These are phyloP conservation scores for Prionace glauca DNA, from an alignment of 2,797 vertebrate genomes.

Conservation along the genomic window DNA sequence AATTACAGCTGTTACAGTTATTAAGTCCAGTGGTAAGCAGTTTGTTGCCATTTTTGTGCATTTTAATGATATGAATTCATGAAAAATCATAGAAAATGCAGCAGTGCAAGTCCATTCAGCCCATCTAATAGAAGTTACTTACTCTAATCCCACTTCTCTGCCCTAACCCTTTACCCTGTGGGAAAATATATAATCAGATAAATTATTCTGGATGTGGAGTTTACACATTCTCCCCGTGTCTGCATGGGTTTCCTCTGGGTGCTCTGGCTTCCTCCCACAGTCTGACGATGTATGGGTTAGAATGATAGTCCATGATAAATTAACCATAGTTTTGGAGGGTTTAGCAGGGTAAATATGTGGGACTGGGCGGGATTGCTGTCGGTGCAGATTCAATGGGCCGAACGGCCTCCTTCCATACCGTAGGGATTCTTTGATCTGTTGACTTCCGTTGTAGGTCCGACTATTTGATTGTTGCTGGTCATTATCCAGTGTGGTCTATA, in stretches of 20 bases:
- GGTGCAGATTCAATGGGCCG: too few species aligned
- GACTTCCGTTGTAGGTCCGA: constrained; percentile 50
- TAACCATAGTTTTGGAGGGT: too few species aligned
- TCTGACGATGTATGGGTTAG: too few species aligned
- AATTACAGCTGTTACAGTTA: background rate
- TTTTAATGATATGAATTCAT: too few species aligned
- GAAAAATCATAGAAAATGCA: background rate
- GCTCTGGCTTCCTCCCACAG: too few species aligned
- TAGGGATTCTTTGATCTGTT: background rate
- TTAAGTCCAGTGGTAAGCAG: background rate
- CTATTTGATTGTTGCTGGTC: constrained; percentile 57
- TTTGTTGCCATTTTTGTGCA: background rate
- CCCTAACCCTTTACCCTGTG: background rate
- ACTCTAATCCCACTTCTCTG: background rate
- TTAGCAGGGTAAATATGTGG: too few species aligned
- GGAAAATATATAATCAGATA: background rate
- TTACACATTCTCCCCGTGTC: too few species aligned
- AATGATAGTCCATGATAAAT: too few species aligned
- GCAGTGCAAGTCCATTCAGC: background rate
- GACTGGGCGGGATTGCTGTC: too few species aligned
- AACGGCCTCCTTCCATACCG: too few species aligned
- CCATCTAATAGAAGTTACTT: background rate
- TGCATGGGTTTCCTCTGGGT: too few species aligned
- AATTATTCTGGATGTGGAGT: background rate
- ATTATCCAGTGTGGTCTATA: constrained; percentile 62